Conservation (phyloP, 2,888 invertebrate species). For the Agrotis segetum region DNA sequence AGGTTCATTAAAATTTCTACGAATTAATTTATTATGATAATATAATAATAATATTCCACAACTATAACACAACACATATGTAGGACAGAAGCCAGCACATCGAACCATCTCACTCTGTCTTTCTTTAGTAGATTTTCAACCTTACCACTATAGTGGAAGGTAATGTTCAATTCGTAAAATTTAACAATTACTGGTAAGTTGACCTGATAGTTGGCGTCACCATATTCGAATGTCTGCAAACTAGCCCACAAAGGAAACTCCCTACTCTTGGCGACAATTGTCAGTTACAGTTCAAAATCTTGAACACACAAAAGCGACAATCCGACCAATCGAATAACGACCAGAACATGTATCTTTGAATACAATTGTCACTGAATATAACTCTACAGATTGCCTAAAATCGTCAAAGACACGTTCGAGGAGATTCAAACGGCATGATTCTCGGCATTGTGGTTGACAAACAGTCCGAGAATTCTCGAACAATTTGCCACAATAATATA, state of each 20-base stretch:
- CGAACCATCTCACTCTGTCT: too few species aligned
- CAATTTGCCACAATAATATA: constrained; percentile 28
- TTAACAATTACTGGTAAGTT: too few species aligned
- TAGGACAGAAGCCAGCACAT: too few species aligned
- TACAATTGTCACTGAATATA: constrained; percentile 30
- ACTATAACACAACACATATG: too few species aligned
- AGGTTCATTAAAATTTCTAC: too few species aligned
- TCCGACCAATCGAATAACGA: constrained; percentile 1
- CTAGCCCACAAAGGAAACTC: not conserved
- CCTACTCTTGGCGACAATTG: not conserved
- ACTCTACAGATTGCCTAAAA: constrained; percentile 28
- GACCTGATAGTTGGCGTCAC: too few species aligned
- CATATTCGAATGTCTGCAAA: too few species aligned
- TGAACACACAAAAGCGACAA: not conserved
- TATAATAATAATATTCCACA: too few species aligned
- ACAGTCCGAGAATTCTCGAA: constrained; percentile 29
- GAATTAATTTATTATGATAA: too few species aligned
- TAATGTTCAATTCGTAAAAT: too few species aligned
- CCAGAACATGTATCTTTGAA: constrained; percentile 18
- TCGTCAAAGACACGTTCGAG: constrained; percentile 47
- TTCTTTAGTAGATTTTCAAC: too few species aligned
- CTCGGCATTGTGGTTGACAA: constrained; percentile 28
- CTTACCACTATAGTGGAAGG: too few species aligned
- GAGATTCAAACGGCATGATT: constrained; percentile 7
- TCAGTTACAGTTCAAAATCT: not conserved